A percentile compares a stretch with the other conserved stretches of the same genome.
Conservation (phyloP, 2,113 vertebrate genomes). For the Orientallactaga bullata region DNA sequence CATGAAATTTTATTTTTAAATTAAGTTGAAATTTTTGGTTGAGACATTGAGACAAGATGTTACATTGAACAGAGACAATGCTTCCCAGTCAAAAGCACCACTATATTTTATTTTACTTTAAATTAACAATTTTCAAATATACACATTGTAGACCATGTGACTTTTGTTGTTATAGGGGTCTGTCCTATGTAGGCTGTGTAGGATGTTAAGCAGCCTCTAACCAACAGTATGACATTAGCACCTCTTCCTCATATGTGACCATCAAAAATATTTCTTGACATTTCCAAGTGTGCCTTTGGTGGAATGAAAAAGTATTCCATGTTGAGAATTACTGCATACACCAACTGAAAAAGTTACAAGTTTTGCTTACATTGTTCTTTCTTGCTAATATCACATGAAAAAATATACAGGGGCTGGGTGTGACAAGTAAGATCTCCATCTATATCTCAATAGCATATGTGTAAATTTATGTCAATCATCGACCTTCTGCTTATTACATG, state of each 20-base stretch:
- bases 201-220: neutral
- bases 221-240: neutral
- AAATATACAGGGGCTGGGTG: slow-evolving; percentile 21
- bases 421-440: neutral
- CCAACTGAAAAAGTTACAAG: neutral
- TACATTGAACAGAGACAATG: neutral
- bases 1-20: slow-evolving; percentile 7
- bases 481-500: neutral
- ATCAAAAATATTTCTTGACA: neutral
- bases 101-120: neutral
- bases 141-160: neutral
- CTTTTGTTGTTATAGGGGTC: neutral
- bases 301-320: neutral
- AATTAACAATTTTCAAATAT: neutral
- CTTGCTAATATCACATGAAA: neutral
- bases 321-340: slow-evolving; percentile 31
- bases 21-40: neutral
- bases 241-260: neutral
- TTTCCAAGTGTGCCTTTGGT: neutral
- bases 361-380: slow-evolving; percentile 1
- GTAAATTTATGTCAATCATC: neutral
- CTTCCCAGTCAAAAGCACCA: neutral
- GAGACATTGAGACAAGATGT: neutral
- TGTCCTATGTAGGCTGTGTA: neutral
- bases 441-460: neutral